Percentiles rank a stretch among this genome's conserved stretches.
Conservation (phyloP, 35 echinoderm and acorn worm species). For the Ophioderma brevispina region DNA sequence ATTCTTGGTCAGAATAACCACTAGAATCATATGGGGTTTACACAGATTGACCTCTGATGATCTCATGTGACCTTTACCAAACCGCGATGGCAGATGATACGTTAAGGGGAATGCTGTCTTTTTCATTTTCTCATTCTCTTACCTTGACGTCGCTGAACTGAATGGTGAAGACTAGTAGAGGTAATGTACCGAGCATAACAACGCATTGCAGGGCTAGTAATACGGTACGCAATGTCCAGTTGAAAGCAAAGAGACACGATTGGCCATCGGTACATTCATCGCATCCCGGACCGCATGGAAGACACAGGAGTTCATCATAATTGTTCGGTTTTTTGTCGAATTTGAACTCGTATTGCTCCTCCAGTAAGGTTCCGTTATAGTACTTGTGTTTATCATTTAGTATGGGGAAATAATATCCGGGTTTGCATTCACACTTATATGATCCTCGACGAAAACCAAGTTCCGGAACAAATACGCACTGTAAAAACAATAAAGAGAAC, state of each 20-base stretch:
- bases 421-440: constrained; percentile 84
- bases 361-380: constrained; percentile 87
- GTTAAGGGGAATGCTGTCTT: too few relatives aligned
- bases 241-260: constrained; percentile 76
- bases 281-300: constrained; percentile 83
- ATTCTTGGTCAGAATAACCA: too few relatives aligned
- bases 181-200: constrained; percentile 47
- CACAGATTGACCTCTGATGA: too few relatives aligned
- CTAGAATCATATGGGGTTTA: too few relatives aligned
- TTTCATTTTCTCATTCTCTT: too few relatives aligned
- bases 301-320: constrained; percentile 63
- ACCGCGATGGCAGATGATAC: too few relatives aligned
- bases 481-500: constrained; percentile 14
- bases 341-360: constrained; percentile 58
- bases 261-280: constrained; percentile 72
- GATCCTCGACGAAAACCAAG: constrained; percentile 89
- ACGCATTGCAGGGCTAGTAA: constrained; percentile 85
- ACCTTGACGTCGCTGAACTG: constrained; percentile 92
- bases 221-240: constrained; percentile 81
- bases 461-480: constrained; percentile 74
- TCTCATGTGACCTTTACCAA: too few relatives aligned
- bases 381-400: constrained; percentile 31
- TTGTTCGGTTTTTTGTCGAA: background rate
- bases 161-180: constrained; percentile 82
- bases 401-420: constrained; percentile 84